These are phyloP conservation scores for Oreochromis tanganicae DNA, from an alignment of 2,113 vertebrate species.

Conservation along the genomic window DNA sequence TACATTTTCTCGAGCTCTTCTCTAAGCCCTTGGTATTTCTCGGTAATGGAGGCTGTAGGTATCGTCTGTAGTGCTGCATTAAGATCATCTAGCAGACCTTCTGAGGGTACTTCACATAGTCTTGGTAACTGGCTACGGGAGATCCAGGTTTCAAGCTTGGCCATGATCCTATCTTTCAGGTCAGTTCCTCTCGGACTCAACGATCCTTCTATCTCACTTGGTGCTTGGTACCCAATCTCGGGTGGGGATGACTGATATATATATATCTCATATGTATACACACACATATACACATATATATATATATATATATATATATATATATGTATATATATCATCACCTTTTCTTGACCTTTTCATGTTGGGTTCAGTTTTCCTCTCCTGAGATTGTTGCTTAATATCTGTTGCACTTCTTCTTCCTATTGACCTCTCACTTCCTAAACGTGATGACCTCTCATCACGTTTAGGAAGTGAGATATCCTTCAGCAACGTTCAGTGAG, in stretches of 20 bases:
- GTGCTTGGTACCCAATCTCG: neutral
- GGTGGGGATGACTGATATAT: neutral
- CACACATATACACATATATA: too few species aligned
- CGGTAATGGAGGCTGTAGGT: neutral
- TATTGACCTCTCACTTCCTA: neutral
- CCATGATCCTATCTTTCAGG: neutral
- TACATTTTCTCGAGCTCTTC: neutral
- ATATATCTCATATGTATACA: too few species aligned
- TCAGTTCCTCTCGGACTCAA: neutral
- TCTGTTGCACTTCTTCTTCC: neutral
- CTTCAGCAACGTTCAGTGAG: neutral
- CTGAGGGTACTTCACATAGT: neutral
- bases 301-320: too few species aligned
- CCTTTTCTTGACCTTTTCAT: neutral
- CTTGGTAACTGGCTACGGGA: neutral
- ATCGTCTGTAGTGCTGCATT: neutral
- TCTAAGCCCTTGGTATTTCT: neutral
- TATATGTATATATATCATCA: too few species aligned
- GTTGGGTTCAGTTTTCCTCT: neutral
- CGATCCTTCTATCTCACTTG: neutral
- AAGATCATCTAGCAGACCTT: neutral
- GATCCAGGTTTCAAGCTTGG: accelerated
- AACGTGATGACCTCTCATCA: neutral
- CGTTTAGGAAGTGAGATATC: neutral
- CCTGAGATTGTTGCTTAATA: neutral